Evolutionary conservation across 2,888 invertebrate genomes (phyloP), one percentile per base, ranked within the genome.

Genomic region (Litoditis marina): DNA sequence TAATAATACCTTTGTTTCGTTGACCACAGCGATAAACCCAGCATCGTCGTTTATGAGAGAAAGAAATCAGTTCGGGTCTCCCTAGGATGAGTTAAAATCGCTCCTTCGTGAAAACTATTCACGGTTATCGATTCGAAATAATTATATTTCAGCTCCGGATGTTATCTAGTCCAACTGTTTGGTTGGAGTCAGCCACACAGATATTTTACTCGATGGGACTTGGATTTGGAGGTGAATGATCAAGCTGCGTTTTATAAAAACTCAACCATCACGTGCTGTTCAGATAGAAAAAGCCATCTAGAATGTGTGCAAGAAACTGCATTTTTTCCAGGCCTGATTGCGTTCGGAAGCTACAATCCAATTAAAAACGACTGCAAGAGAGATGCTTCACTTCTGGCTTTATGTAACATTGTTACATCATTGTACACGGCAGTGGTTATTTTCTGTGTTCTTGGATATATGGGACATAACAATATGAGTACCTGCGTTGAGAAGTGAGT

Each of bases 181-280:
- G 94, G 94, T 85, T 94, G 78, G 94, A 94, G 83, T 94, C 94
- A 2, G 94, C 94, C 1, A 94, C 94, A 0, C 94, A 94, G 86
- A 94, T 94, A 2, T 94, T 94, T 86, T 94, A 94, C 85, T 93
- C 93, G 0, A 92, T 92, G 84, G 94, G 94, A 2, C 86, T 94
- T 64, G 94, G 93, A 6, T 94, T 94, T 84, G 94, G 94, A 2
- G 94, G 93, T 0, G n/a, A n/a, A n/a, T 19, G n/a, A n/a, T n/a
- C 11, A 22, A 22, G n/a, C 49, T 22, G n/a, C 22, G n/a, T 22
- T 22, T n/a, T 49, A 13, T 22, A 13, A 13, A n/a, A 19, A 3
- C 27, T 50, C n/a, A 6, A 30, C 28, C 7, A 19, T 50, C 19
- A 55, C 4, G 16, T 16, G 1, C 11, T 4, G 28, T 57, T 27